A percentile compares a stretch with the other conserved stretches of the same genome.
Evolutionary conservation across 2,113 vertebrate species (phyloP).

Genomic region (Trogon melanurus): DNA sequence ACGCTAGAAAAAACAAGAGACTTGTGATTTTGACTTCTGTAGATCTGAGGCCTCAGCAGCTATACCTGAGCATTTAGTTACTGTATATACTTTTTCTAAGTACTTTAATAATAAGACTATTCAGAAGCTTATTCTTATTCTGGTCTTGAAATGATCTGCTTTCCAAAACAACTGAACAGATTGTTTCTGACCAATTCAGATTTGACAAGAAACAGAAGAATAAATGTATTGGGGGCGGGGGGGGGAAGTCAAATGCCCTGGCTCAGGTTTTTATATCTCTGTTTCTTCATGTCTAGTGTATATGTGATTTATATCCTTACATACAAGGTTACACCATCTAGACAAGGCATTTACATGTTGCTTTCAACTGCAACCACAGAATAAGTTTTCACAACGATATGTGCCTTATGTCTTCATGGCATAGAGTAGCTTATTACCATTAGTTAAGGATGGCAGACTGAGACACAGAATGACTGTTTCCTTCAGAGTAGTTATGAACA

Average conservation of each 20-base stretch:
- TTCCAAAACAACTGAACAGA: not conserved
- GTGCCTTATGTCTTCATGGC: not conserved
- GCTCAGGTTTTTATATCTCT: not conserved
- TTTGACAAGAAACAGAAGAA: not conserved
- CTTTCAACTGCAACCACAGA: not conserved
- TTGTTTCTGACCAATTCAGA: not conserved
- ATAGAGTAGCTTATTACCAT: not conserved
- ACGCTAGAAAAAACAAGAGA: not conserved
- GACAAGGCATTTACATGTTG: not conserved
- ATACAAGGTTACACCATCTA: not conserved
- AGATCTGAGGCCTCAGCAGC: not conserved
- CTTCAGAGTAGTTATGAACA: not conserved
- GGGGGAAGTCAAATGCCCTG: not conserved
- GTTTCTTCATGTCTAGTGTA: not conserved
- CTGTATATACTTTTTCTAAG: not conserved
- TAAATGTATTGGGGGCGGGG: too few relatives aligned
- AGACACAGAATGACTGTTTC: not conserved
- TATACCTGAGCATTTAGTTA: not conserved
- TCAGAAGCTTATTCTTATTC: not conserved
- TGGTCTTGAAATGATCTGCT: not conserved
- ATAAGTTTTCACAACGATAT: too few relatives aligned
- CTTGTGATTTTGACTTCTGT: not conserved
- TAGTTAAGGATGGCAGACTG: not conserved
- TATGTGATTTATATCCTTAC: not conserved
- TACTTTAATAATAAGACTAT: not conserved